Base-by-base conservation (phyloP, 1,140 invertebrate genomes). In the Drosophila paulistorum region DNA sequence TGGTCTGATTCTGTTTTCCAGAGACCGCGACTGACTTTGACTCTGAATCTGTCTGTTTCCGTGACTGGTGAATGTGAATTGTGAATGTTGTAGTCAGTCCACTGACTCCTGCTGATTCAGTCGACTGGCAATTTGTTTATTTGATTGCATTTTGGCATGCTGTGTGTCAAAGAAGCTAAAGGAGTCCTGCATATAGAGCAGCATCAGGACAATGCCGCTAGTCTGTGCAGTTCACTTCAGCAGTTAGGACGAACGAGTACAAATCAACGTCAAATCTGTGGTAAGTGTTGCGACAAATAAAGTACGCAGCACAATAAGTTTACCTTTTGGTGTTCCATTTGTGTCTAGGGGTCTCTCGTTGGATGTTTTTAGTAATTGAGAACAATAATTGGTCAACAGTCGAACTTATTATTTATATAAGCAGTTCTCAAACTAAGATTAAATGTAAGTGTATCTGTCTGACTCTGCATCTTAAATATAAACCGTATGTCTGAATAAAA, bases 111-210 rank as follows among this genome's bases (percentile, higher is more conserved):
- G 57, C 42, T 64, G 62, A 51, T 13, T 42, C 62, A 14, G 62
- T 30, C 45, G 39, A 64, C 41, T 51, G 42, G 62, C 62, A 64
- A 64, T 64, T 64, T 64, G 62, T 64, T 64, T 64, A 64, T 64
- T 48, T 64, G 62, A 64, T 64, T 64, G 62, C 62, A 64, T 64
- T 64, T 45, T 48, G 20, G 33, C 57, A 37, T 10, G 57, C 57
- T 20, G 62, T 14, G 23, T 42, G 14, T 45, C 13, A 17, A 51
- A 51, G 42, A 26, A 30, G 23, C 10, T n/a, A 11, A 17, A 30
- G n/a, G 3, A 3, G 33, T 9, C 13, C 0, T 30, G 23, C 20
- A 20, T 23, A 30, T 30, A 30, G 30, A 30, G 35, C 37, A 20
- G 9, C 4, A 11, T 20, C 2, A 20, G 1, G 37, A 17, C 11